Percentiles rank a stretch among this genome's conserved stretches.
These are phyloP conservation scores for Clitarchus hookeri DNA, from an alignment of 2,888 invertebrate genomes.

Conservation along the genomic window DNA sequence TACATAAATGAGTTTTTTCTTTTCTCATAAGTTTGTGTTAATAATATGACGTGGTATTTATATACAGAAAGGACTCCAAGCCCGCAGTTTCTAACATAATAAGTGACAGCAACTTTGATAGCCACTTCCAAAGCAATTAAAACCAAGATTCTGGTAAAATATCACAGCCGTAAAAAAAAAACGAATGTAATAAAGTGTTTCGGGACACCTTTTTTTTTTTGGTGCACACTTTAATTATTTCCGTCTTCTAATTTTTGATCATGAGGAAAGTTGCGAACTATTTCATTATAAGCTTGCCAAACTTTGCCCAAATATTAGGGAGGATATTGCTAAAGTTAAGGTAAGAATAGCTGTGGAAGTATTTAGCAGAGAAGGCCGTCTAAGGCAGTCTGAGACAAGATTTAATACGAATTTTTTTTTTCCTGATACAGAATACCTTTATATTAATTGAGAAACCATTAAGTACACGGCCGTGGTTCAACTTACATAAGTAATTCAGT, in stretches of 20 bases:
- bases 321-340: not conserved
- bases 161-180: not conserved
- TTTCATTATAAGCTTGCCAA: not conserved
- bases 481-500: no score
- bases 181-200: not conserved
- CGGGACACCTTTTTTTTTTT: not conserved
- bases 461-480: no score
- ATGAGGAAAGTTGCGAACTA: constrained; percentile 14
- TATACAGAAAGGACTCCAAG: not conserved
- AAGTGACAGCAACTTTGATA: not conserved
- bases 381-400: not conserved
- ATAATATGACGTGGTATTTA: not conserved
- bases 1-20: not conserved
- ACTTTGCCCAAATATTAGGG: not conserved
- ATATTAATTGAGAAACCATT: no score
- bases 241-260: not conserved
- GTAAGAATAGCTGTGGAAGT: not conserved
- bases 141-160: not conserved
- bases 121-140: not conserved
- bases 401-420: not conserved
- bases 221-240: not conserved
- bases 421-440: not conserved
- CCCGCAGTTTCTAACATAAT: not conserved
- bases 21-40: not conserved
- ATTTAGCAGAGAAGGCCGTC: not conserved